Base-by-base conservation (phyloP, 2,113 vertebrate species). In the Columbina picui region DNA sequence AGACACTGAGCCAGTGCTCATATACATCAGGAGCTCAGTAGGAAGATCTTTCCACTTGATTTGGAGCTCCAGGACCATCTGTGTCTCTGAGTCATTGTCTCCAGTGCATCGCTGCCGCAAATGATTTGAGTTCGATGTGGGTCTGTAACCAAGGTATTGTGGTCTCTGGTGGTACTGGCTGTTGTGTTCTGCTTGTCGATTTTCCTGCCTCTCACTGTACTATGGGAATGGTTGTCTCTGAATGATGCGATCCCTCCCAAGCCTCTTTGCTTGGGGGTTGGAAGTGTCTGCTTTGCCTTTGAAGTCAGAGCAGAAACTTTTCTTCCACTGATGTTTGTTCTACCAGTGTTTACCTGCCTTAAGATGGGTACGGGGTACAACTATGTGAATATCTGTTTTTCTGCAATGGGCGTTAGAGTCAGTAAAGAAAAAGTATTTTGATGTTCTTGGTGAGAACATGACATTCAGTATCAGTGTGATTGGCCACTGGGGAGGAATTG, bases 91-190 rank as follows among this genome's bases (percentile, higher is more conserved):
- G 19, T 86, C n/a, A 41, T 68, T 1, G 1, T 76, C 84, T 85
- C n/a, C 1, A 2, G 19, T 52, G 34, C 47, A 21, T 61, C 0
- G 0, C 56, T 77, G 10, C 59, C 9, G 1, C 19, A 45, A 60
- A 47, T 41, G 3, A 47, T 55, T 81, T 0, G 3, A 39, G 29
- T 76, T 92, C 2, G 2, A 7, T 91, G 63, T 45, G 19, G 43
- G 29, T 74, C 83, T 82, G 50, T 94, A 87, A 78, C 56, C 32
- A 85, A 94, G 95, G 75, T 86, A 93, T 87, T 0, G 0, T 71
- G 8, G 22, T 80, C 26, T 11, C 41, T 78, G 56, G 29, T 81
- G 29, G 32, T 77, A 36, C 50, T 74, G 55, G 10, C 22, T 82
- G 64, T 70, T 5, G 1, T 39, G 36, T 53, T 88, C 80, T 38